Conservation (phyloP, 2,888 invertebrate species). For the Agrypnus murinus region DNA sequence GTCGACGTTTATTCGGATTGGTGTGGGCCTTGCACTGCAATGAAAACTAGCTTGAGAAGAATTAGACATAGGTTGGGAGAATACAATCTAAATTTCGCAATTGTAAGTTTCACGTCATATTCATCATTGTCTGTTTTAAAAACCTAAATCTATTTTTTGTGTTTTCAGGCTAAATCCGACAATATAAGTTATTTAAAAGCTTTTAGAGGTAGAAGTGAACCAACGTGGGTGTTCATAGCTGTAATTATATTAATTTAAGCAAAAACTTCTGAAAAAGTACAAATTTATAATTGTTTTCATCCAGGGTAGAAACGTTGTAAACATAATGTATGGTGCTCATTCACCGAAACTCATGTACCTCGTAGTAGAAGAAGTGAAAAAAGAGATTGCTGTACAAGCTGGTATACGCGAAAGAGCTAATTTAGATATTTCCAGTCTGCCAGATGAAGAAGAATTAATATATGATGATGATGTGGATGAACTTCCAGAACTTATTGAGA, state of each 20-base stretch:
- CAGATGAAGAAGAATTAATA: slow-evolving; percentile 12
- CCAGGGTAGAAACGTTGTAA: slow-evolving; percentile 84
- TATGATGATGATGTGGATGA: background rate
- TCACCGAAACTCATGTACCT: slow-evolving; percentile 83
- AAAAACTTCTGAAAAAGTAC: slow-evolving; percentile 42
- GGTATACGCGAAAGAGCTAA: slow-evolving; percentile 69
- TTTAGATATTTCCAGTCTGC: slow-evolving; percentile 46
- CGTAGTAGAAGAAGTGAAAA: slow-evolving; percentile 82
- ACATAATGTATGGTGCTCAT: slow-evolving; percentile 88
- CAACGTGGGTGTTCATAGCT: slow-evolving; percentile 91
- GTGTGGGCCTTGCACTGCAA: slow-evolving; percentile 92
- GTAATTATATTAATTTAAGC: slow-evolving; percentile 78
- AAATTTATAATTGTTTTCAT: slow-evolving; percentile 32
- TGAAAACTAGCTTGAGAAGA: slow-evolving; percentile 88
- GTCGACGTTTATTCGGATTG: slow-evolving; percentile 93
- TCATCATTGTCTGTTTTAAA: no score
- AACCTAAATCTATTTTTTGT: slow-evolving; percentile 32
- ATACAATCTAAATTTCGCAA: slow-evolving; percentile 84
- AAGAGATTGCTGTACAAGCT: slow-evolving; percentile 76
- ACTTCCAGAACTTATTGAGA: background rate
- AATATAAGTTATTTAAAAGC: slow-evolving; percentile 82
- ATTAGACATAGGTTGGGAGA: slow-evolving; percentile 92
- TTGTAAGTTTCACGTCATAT: slow-evolving; percentile 72
- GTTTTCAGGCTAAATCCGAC: slow-evolving; percentile 83
- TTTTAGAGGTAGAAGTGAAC: slow-evolving; percentile 89